phyloP scores from a whole-genome alignment of 1,140 invertebrate species.

The Trachelipus rathkii region DNA sequence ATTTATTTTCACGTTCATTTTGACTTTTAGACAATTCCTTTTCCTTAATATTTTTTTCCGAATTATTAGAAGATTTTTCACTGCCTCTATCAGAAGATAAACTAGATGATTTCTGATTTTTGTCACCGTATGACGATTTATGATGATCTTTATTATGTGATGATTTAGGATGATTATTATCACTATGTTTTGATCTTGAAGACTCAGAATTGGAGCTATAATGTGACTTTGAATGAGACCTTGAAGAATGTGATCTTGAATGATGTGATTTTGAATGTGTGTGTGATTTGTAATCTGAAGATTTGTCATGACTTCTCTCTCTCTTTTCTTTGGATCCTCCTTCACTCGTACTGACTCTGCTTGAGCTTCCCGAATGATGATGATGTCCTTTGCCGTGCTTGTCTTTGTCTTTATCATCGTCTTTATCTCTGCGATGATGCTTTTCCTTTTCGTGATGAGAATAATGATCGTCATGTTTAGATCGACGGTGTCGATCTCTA shows the following conservation, averaged over 20 bases:
- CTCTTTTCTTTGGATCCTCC: not conserved
- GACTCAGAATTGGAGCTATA: not conserved
- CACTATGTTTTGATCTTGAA: not conserved
- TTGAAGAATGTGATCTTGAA: not conserved
- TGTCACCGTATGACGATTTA: not conserved
- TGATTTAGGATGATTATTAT: not conserved
- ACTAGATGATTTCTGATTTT: not conserved
- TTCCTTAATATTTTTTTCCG: no score
- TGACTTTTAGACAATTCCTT: no score
- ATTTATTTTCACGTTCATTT: not conserved
- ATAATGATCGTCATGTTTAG: not conserved
- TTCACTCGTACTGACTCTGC: not conserved
- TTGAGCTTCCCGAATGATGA: not conserved
- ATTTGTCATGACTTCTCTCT: not conserved
- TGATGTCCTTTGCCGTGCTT: not conserved
- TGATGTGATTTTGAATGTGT: not conserved
- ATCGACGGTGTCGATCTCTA: not conserved
- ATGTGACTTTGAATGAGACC: constrained; percentile 8
- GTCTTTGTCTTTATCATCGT: not conserved
- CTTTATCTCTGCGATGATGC: not conserved
- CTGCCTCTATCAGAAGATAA: not conserved
- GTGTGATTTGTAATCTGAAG: constrained; percentile 3
- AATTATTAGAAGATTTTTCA: no score
- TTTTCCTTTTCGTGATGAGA: not conserved
- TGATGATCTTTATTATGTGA: not conserved